Conservation (phyloP, 2,113 vertebrate genomes). For the Upupa epops region DNA sequence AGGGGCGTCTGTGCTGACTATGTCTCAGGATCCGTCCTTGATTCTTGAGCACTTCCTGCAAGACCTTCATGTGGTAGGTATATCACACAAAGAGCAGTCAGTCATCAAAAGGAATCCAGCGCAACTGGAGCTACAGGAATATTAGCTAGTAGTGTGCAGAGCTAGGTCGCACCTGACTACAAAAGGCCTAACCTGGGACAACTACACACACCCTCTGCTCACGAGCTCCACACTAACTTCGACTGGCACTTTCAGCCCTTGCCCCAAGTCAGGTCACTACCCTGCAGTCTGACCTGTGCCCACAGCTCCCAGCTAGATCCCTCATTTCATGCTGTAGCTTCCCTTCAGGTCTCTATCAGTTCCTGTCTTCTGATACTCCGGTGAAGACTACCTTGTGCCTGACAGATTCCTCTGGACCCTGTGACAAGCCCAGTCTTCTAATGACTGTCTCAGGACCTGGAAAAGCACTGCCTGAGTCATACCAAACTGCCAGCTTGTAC, state of each 20-base stretch:
- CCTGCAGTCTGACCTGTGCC: background rate
- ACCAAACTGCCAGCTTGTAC: background rate
- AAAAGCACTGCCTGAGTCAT: fast-evolving
- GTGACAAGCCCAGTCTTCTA: background rate
- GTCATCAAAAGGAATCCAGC: background rate
- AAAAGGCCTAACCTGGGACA: background rate
- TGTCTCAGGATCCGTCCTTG: background rate
- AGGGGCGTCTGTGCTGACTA: too few relatives aligned
- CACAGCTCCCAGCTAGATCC: fast-evolving
- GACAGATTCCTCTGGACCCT: background rate
- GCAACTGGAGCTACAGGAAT: background rate
- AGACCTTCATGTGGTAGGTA: background rate
- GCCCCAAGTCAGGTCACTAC: fast-evolving
- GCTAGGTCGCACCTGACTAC: background rate
- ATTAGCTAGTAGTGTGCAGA: background rate
- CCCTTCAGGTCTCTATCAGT: background rate
- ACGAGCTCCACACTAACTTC: background rate
- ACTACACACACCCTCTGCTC: background rate
- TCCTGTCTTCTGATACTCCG: background rate
- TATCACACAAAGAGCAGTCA: background rate
- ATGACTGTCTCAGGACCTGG: fast-evolving
- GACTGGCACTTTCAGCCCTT: background rate
- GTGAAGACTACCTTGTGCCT: background rate
- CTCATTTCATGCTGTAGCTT: fast-evolving
- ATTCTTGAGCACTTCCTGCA: background rate